Conservation (phyloP, 1,140 invertebrate species). For the Grapholita molesta region DNA sequence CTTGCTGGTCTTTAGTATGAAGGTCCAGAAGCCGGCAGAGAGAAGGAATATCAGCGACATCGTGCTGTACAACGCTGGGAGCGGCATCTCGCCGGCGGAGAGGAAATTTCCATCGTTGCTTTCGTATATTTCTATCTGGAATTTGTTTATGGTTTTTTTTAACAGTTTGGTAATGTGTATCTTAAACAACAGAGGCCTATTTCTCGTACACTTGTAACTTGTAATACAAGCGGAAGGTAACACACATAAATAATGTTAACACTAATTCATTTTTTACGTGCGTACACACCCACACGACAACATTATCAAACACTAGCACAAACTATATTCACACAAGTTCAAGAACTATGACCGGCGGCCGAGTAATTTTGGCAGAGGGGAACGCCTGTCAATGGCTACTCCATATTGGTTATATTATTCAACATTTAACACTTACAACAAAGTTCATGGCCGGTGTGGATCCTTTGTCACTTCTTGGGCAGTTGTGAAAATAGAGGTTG, state of each 20-base stretch:
- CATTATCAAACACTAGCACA: too few relatives aligned
- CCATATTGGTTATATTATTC: too few relatives aligned
- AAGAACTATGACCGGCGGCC: too few relatives aligned
- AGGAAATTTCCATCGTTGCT: constrained; percentile 93
- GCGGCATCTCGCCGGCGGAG: constrained; percentile 98
- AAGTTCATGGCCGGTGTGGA: constrained; percentile 79
- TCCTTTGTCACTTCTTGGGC: constrained; percentile 85
- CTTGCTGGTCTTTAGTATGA: constrained; percentile 91
- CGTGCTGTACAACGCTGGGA: constrained; percentile 94
- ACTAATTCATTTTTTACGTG: too few relatives aligned
- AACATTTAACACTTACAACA: constrained; percentile 79
- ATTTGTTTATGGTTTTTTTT: constrained; percentile 23
- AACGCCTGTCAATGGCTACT: too few relatives aligned
- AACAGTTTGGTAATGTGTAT: background rate
- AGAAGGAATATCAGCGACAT: constrained; percentile 95
- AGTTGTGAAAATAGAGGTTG: constrained; percentile 97
- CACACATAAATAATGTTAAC: too few relatives aligned
- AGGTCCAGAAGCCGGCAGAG: constrained; percentile 94
- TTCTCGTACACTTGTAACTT: too few relatives aligned
- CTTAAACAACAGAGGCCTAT: too few relatives aligned
- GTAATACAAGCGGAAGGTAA: too few relatives aligned
- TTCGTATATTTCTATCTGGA: constrained; percentile 90
- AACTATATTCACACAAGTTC: too few relatives aligned
- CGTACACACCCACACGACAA: too few relatives aligned
- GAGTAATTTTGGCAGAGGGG: too few relatives aligned